phyloP scores from a whole-genome alignment of 2,888 invertebrate genomes.

The Oligia latruncula region DNA sequence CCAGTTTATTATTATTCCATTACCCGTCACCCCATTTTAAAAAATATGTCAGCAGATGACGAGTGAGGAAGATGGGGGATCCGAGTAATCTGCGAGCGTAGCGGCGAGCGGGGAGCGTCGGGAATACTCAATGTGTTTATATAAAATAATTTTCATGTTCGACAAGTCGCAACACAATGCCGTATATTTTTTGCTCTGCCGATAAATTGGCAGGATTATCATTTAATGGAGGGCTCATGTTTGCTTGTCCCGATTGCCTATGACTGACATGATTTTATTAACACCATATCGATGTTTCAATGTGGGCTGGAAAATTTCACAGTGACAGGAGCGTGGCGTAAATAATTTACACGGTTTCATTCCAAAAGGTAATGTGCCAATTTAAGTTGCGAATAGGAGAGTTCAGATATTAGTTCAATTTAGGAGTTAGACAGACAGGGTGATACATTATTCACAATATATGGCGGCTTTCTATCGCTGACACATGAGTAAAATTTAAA shows the following conservation, averaged over 20 bases:
- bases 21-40: slow-evolving; percentile 88
- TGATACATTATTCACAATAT: slow-evolving; percentile 80
- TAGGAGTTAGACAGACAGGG: slow-evolving; percentile 81
- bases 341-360: slow-evolving; percentile 82
- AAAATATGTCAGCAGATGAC: slow-evolving; percentile 90
- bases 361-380: slow-evolving; percentile 81
- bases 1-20: slow-evolving; percentile 90
- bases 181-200: slow-evolving; percentile 87
- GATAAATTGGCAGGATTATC: slow-evolving; percentile 90
- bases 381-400: slow-evolving; percentile 80
- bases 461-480: slow-evolving; percentile 79
- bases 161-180: slow-evolving; percentile 89
- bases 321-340: slow-evolving; percentile 74
- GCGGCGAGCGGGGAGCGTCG: slow-evolving; percentile 77
- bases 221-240: slow-evolving; percentile 90
- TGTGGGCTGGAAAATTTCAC: slow-evolving; percentile 78
- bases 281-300: slow-evolving; percentile 83
- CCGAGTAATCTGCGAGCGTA: slow-evolving; percentile 80
- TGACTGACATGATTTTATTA: slow-evolving; percentile 89
- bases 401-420: slow-evolving; percentile 82
- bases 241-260: slow-evolving; percentile 88
- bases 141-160: slow-evolving; percentile 90
- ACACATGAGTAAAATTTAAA: slow-evolving; percentile 80
- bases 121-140: slow-evolving; percentile 89
- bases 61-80: slow-evolving; percentile 81